These are phyloP conservation scores for Muscicapa adusta DNA, from an alignment of 2,113 vertebrate genomes.

Conservation along the genomic window DNA sequence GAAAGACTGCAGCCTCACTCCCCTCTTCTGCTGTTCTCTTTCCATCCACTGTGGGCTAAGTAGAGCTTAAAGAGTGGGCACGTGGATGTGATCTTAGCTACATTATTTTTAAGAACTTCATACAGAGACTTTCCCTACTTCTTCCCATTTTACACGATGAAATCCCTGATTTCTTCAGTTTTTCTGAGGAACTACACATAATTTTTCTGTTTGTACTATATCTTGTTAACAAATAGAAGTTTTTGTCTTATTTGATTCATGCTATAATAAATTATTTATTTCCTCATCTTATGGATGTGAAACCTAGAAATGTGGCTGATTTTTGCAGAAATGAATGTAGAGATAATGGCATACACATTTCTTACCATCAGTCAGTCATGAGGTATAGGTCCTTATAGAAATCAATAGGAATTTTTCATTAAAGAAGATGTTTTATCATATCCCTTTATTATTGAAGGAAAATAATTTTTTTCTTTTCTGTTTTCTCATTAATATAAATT, in stretches of 20 bases:
- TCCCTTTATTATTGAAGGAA: not conserved
- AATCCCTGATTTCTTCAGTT: not conserved
- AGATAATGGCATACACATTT: not conserved
- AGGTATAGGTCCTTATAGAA: not conserved
- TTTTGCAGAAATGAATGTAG: not conserved
- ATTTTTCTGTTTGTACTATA: not conserved
- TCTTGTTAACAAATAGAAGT: not conserved
- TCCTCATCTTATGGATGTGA: not conserved
- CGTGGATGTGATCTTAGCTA: not conserved
- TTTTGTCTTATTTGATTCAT: not conserved
- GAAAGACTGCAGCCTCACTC: not conserved
- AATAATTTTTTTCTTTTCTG: not conserved
- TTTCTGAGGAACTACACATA: not conserved
- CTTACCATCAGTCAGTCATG: not conserved
- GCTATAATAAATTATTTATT: not conserved
- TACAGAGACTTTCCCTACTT: not conserved
- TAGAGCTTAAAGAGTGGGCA: not conserved
- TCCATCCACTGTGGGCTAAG: not conserved
- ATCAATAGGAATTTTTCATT: not conserved
- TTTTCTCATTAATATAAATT: not conserved
- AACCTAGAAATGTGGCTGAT: not conserved
- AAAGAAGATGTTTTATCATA: not conserved
- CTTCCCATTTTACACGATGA: not conserved
- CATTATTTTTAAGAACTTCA: not conserved
- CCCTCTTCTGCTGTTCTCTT: not conserved